Conservation (phyloP, 2,888 invertebrate genomes). For the Hyposoter didymator region DNA sequence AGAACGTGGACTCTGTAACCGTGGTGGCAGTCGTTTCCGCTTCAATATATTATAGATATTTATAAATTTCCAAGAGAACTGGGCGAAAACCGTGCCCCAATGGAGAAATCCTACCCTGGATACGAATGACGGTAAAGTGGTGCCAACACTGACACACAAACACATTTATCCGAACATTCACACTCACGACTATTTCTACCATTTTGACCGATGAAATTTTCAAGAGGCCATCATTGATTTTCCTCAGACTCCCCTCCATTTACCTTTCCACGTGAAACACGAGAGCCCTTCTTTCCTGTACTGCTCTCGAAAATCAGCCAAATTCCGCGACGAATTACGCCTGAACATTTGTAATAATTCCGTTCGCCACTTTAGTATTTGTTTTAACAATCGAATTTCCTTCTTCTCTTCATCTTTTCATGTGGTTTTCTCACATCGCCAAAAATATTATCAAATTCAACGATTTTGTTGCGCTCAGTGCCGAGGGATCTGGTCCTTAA, state of each 20-base stretch:
- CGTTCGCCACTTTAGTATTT: conserved; percentile 23
- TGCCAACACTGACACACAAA: conserved; percentile 38
- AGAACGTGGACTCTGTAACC: conserved; percentile 54
- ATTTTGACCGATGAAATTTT: conserved; percentile 80
- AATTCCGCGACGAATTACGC: conserved; percentile 24
- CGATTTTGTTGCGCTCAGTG: neutral
- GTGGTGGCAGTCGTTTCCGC: conserved; percentile 63
- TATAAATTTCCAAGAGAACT: conserved; percentile 77
- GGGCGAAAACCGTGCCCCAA: conserved; percentile 42
- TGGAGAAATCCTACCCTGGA: conserved; percentile 57
- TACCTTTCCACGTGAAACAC: conserved; percentile 70
- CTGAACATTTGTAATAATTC: conserved; percentile 41
- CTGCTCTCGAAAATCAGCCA: conserved; percentile 28
- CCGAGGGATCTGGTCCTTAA: too few species aligned
- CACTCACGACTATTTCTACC: conserved; percentile 76
- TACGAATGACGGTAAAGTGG: conserved; percentile 67
- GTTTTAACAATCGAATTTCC: conserved; percentile 25
- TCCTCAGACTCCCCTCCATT: conserved; percentile 72
- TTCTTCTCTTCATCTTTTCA: conserved; percentile 9
- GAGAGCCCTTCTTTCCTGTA: conserved; percentile 47
- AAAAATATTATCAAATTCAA: conserved; percentile 12
- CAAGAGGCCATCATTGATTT: conserved; percentile 80
- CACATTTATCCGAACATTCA: conserved; percentile 21
- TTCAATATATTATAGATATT: conserved; percentile 79
- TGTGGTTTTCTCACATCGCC: conserved; percentile 17